phyloP scores from a whole-genome alignment of 2,113 vertebrate species.

The Phalacrocorax brasilianus region DNA sequence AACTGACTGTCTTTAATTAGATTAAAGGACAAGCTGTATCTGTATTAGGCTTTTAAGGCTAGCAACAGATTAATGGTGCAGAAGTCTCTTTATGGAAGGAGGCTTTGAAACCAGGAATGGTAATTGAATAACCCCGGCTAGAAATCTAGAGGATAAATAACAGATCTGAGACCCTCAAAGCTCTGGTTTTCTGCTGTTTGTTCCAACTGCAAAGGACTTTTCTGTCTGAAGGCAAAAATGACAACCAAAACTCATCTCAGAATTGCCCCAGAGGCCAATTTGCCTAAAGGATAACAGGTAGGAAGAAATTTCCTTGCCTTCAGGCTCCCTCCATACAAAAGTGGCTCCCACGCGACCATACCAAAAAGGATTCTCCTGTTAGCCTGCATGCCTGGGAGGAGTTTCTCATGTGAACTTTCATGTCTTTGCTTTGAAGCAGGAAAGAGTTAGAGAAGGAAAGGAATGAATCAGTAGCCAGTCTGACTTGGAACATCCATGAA shows the following conservation, averaged over 20 bases:
- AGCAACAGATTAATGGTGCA: not conserved
- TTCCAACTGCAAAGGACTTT: not conserved
- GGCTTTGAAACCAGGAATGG: not conserved
- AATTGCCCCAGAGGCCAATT: not conserved
- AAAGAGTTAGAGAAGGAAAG: not conserved
- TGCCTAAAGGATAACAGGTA: not conserved
- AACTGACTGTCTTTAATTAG: not conserved
- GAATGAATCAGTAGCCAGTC: not conserved
- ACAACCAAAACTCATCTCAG: not conserved
- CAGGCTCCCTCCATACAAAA: not conserved
- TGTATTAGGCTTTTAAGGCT: not conserved
- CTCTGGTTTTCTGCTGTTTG: not conserved
- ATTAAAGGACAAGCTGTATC: not conserved
- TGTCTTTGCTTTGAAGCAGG: not conserved
- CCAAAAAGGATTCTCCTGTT: not conserved
- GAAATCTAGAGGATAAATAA: not conserved
- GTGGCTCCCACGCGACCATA: not conserved
- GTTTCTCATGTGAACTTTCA: not conserved
- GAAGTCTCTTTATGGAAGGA: not conserved
- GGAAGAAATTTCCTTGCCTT: not conserved
- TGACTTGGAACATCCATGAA: not conserved
- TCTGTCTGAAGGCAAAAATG: not conserved
- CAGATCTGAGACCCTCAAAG: not conserved
- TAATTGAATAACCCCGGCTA: not conserved
- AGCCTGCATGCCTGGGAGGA: not conserved